Conservation (phyloP, 2,888 invertebrate species). For the Oscheius sp. region DNA sequence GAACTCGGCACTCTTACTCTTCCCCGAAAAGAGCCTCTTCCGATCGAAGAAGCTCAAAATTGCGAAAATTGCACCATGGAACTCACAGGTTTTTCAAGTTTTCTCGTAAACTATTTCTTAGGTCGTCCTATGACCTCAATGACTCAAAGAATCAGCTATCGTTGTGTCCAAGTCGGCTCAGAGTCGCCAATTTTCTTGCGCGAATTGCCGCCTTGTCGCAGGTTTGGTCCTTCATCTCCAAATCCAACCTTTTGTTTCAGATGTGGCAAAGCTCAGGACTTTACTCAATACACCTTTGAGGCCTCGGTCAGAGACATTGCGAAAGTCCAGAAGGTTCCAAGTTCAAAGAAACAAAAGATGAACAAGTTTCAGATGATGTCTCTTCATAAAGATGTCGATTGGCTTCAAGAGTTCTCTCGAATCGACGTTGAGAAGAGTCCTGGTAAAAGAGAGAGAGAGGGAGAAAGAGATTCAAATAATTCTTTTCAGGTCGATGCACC, state of each 20-base stretch:
- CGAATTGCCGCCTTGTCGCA: conserved; percentile 24
- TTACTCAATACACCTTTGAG: conserved; percentile 27
- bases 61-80: conserved; percentile 15
- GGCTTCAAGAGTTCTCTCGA: conserved; percentile 22
- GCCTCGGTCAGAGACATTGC: conserved; percentile 25
- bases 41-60: conserved; percentile 11
- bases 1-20: conserved; percentile 12
- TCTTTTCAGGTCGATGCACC: too few relatives aligned
- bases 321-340: conserved; percentile 29
- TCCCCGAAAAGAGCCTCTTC: conserved; percentile 16
- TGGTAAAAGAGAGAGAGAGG: too few relatives aligned
- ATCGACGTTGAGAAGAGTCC: conserved; percentile 31
- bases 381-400: conserved; percentile 27
- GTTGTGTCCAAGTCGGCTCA: conserved; percentile 26
- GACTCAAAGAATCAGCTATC: conserved; percentile 25
- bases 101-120: background rate
- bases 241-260: conserved; percentile 17
- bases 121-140: conserved; percentile 20
- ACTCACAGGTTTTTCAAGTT: conserved; percentile 2
- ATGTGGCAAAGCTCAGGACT: conserved; percentile 24
- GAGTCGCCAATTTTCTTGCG: conserved; percentile 28
- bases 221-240: conserved; percentile 11
- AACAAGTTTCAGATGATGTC: too few relatives aligned
- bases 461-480: too few relatives aligned
- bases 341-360: too few relatives aligned